Evolutionary conservation across 37 sponge, comb jelly and placozoan genomes (phyloP).

Genomic region (Cladorhizidae sp.): DNA sequence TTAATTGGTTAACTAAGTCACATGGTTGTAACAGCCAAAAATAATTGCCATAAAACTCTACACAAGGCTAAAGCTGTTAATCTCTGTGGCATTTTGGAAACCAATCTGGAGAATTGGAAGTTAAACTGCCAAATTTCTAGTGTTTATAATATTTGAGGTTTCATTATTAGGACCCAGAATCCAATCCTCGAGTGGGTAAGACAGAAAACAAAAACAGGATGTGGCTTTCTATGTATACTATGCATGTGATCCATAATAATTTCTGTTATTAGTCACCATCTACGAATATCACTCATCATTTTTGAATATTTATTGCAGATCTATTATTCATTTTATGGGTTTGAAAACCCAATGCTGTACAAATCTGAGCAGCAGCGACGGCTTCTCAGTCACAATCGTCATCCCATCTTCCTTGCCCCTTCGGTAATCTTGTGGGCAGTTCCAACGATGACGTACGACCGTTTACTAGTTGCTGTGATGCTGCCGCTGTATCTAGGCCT

Average conservation of each 20-base stretch:
- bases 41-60: too few species aligned
- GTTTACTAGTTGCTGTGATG: slow-evolving; percentile 62
- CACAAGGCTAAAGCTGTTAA: too few species aligned
- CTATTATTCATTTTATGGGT: slow-evolving; percentile 47
- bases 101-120: too few species aligned
- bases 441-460: slow-evolving; percentile 71
- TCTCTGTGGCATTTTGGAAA: too few species aligned
- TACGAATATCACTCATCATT: neutral
- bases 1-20: too few species aligned
- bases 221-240: neutral
- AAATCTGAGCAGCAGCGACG: slow-evolving; percentile 54
- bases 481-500: slow-evolving; percentile 67
- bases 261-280: neutral
- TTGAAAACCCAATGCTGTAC: slow-evolving; percentile 46
- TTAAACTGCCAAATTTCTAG: too few species aligned
- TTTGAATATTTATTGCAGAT: slow-evolving; percentile 25
- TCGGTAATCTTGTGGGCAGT: slow-evolving; percentile 60
- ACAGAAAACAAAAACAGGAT: neutral
- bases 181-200: too few species aligned
- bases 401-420: slow-evolving; percentile 63
- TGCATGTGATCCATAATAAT: neutral
- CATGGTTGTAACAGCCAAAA: too few species aligned
- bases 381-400: slow-evolving; percentile 60
- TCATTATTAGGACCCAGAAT: too few species aligned
- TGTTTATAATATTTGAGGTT: too few species aligned